Base-by-base conservation (phyloP, 2,113 vertebrate species). In the Hippoglossus stenolepis region DNA sequence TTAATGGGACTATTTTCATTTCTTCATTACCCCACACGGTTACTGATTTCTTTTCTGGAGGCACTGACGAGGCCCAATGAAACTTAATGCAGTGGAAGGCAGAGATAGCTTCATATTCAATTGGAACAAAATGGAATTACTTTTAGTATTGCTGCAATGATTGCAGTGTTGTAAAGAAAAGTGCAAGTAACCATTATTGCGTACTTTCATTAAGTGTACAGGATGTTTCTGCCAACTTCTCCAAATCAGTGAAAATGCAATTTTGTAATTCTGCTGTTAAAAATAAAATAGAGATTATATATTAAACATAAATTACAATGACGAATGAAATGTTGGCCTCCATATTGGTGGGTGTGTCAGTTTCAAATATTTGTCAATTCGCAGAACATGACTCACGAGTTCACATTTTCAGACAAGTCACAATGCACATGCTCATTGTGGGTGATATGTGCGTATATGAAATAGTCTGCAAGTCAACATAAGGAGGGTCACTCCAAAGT, bases 1-100 rank as follows among this genome's bases (percentile, higher is more conserved):
- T 67, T 79, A 73, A 68, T 67, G 63, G 63, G 45, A 61, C 57
- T 62, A 47, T 64, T 68, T 79, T 23, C 77, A 43, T 49, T 3
- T 35, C 47, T 68, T 62, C 57, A 73, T 79, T 68, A 62, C 58
- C 11, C 58, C 12, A 18, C 47, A 62, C 57, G 54, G 26, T 40
- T 53, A 40, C 35, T 62, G 47, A 57, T 62, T 69, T 56, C 28
- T 54, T 63, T 40, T 62, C 35, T 63, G 66, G 31, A 77, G 51
- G 35, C 65, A 63, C 47, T 23, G 31, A 13, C 45, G 21, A 73
- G 31, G 35, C 53, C 49, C 66, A 69, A 43, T 43, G n/a, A 69
- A 57, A 69, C n/a, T 17, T 70, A 59, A 59, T 45, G 38, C 38
- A 24, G 12, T 57, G 38, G 54, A 45, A 58, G 38, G 10, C 23